A percentile compares a stretch with the other conserved stretches of the same genome.
phyloP scores from a whole-genome alignment of 2,888 invertebrate genomes.

The Drepana falcataria region DNA sequence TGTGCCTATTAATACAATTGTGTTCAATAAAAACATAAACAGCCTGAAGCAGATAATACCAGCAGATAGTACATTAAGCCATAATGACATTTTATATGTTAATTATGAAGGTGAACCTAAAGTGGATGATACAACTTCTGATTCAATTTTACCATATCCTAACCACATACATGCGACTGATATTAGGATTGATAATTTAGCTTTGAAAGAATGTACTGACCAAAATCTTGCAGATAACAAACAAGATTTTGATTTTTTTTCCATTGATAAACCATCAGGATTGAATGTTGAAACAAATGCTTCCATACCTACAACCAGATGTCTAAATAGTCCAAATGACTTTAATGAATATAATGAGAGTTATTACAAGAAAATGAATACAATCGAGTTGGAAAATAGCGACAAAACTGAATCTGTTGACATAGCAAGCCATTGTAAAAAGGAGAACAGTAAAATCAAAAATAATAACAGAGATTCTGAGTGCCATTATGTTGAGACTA shows the following conservation, averaged over 20 bases:
- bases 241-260: not conserved
- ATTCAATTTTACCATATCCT: too few species aligned
- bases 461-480: too few species aligned
- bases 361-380: not conserved
- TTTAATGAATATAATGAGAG: not conserved
- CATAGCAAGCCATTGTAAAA: too few species aligned
- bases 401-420: too few species aligned
- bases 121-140: too few species aligned
- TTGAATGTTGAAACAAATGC: not conserved
- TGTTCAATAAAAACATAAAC: conserved; percentile 16
- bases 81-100: not conserved
- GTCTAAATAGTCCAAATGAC: not conserved
- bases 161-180: too few species aligned
- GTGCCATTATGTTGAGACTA: too few species aligned
- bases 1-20: conserved; percentile 27
- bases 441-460: too few species aligned
- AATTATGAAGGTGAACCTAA: not conserved
- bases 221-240: not conserved
- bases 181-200: not conserved
- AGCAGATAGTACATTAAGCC: not conserved
- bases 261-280: not conserved
- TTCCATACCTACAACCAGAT: not conserved
- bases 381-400: too few species aligned
- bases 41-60: not conserved
- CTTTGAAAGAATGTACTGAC: not conserved